Base-by-base conservation (phyloP, 2,888 invertebrate species). In the Drosophila phalerata region DNA sequence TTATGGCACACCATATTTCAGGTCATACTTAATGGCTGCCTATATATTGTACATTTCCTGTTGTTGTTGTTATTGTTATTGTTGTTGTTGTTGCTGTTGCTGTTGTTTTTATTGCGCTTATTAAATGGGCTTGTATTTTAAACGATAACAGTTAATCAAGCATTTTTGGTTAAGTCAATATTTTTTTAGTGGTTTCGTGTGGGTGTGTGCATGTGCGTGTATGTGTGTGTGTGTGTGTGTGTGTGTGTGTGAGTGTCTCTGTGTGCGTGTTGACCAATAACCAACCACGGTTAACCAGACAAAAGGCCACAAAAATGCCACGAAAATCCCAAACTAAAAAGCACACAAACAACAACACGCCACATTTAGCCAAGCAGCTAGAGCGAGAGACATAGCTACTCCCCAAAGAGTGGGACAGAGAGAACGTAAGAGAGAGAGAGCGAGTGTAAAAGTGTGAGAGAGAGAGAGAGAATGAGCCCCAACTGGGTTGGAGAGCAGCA, bases 221-320 rank as follows among this genome's bases (percentile, higher is more conserved):
- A 4, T 22, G 25, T 37, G 47, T 11, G 47, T 38, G 34, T 10
- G 32, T 48, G 34, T 51, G 42, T 48, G 60, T 42, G 37, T 49
- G 40, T 48, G 42, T 53, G 63, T 43, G 69, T 25, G 64, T 66
- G 69, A 49, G 56, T 57, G 52, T 63, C 22, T 19, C 3, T 52
- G 75, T 76, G 79, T 76, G 76, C 56, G 76, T 87, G 88, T 82
- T 88, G 88, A 89, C 90, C 89, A 79, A 79, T 83, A 82, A 89
- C 91, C 91, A 91, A 91, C 90, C 90, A 91, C 88, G 91, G 91
- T 91, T 90, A 91, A 91, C 92, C 92, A 91, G 83, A 91, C 80
- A 88, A 90, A 90, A 91, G 91, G 91, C 90, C 91, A 88, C 91
- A 92, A 91, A 91, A 91, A 88, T 88, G 91, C 91, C 92, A 90